A percentile compares a stretch with the other conserved stretches of the same genome.
Conservation (phyloP, 2,797 vertebrate species). For the Odontamblyopus lacepedii region DNA sequence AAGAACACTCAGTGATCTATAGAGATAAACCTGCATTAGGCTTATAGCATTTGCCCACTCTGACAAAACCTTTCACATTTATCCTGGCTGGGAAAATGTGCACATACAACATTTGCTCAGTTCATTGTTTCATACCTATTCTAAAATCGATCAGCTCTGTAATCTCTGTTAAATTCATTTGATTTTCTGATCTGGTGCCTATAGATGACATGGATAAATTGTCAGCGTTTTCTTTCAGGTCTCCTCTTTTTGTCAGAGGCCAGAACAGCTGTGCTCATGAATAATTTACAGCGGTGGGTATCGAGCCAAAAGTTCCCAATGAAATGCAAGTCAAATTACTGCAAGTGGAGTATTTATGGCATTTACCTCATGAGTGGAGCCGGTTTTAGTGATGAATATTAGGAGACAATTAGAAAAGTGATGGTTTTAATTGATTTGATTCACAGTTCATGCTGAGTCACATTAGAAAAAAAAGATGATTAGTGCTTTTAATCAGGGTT, state of each 20-base stretch:
- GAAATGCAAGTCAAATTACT: conserved; percentile 53
- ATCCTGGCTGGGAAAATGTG: background rate
- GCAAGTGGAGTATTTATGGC: conserved; percentile 30
- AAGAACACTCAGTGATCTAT: background rate
- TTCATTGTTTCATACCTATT: background rate
- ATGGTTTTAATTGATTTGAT: background rate
- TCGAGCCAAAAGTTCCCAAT: conserved; percentile 50
- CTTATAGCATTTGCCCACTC: background rate
- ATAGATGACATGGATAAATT: conserved; percentile 24
- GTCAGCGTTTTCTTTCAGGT: conserved; percentile 28
- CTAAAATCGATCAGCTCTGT: background rate
- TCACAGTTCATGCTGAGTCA: background rate
- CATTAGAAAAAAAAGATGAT: background rate
- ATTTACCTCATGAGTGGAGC: conserved; percentile 21
- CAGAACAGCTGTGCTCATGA: conserved; percentile 67
- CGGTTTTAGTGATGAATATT: conserved; percentile 21
- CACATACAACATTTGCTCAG: background rate
- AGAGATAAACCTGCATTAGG: background rate
- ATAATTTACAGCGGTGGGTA: conserved; percentile 61
- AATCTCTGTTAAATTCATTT: background rate
- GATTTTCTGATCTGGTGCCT: background rate
- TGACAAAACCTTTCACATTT: background rate
- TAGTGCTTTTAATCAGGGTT: background rate
- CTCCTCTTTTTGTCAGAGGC: conserved; percentile 40
- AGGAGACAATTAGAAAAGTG: conserved; percentile 16